Percentiles rank a stretch among this genome's conserved stretches.
These are phyloP conservation scores for Drosophila quadrilineata DNA, from an alignment of 1,140 invertebrate genomes.

Conservation along the genomic window DNA sequence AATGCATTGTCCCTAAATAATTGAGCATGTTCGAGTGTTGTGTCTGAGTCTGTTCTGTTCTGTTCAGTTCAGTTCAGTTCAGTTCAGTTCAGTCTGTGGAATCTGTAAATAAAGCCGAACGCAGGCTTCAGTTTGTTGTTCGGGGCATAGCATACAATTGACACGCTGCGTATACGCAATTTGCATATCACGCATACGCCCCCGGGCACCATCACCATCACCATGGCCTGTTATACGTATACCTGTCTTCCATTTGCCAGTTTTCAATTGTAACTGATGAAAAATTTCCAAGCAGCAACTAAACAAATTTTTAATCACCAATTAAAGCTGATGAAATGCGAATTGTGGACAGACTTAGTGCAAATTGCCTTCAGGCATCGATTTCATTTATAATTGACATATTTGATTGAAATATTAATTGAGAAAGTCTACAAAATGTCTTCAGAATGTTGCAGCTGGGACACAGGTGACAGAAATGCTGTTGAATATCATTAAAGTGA, in stretches of 20 bases:
- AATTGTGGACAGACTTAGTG: too few relatives aligned
- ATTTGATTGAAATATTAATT: conserved; percentile 52
- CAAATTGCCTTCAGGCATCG: too few relatives aligned
- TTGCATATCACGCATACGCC: conserved; percentile 45
- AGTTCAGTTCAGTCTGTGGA: too few relatives aligned
- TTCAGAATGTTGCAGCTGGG: conserved; percentile 5
- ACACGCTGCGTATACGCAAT: conserved; percentile 62
- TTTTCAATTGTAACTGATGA: conserved; percentile 48
- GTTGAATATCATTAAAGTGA: conserved; percentile 37
- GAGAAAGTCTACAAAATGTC: conserved; percentile 45
- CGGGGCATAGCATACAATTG: conserved; percentile 30
- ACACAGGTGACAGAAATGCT: conserved; percentile 1
- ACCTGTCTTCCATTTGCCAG: conserved; percentile 53
- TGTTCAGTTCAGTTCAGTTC: too few relatives aligned
- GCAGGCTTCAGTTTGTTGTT: conserved; percentile 30
- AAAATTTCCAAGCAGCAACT: conserved; percentile 60
- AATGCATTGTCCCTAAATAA: conserved; percentile 72
- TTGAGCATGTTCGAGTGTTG: conserved; percentile 58
- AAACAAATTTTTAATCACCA: too few relatives aligned
- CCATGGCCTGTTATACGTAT: conserved; percentile 9
- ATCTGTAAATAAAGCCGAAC: conserved; percentile 56
- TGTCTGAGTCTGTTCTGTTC: conserved; percentile 64
- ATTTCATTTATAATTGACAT: too few relatives aligned
- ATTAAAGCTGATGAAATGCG: too few relatives aligned
- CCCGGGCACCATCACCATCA: conserved; percentile 36